A percentile compares a stretch with the other conserved stretches of the same genome.
phyloP scores from a whole-genome alignment of 2,113 vertebrate species.

The Ophthalmolycus amberensis region DNA sequence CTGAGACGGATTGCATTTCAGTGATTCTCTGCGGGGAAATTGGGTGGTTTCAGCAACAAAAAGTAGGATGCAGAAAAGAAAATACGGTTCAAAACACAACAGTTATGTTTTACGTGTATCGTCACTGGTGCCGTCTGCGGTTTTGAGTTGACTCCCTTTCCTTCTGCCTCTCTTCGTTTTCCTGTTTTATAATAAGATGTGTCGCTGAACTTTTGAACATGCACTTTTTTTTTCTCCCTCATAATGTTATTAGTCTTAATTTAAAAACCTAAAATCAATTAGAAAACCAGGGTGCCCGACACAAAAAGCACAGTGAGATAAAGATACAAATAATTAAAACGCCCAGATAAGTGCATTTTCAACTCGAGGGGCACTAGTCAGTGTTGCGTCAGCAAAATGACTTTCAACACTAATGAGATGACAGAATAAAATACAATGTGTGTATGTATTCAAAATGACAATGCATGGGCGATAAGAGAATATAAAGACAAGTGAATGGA shows the following conservation, averaged over 20 bases:
- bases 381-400: not conserved
- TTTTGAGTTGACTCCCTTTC: not conserved
- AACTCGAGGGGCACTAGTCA: not conserved
- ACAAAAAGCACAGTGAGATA: not conserved
- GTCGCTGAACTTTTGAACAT: not conserved
- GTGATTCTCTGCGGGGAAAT: not conserved
- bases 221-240: not conserved
- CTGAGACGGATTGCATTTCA: conserved; percentile 9
- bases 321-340: not conserved
- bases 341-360: not conserved
- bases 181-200: not conserved
- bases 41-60: not conserved
- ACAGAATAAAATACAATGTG: not conserved
- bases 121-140: too few relatives aligned
- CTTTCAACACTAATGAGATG: not conserved
- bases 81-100: not conserved
- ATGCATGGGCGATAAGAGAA: not conserved
- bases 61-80: not conserved
- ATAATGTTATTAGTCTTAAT: not conserved
- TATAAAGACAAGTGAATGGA: not conserved
- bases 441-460: not conserved
- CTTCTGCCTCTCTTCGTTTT: not conserved
- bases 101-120: not conserved
- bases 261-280: not conserved
- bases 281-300: not conserved